Evolutionary conservation across 2,797 vertebrate species (phyloP).

Genomic region (Mus caroli): DNA sequence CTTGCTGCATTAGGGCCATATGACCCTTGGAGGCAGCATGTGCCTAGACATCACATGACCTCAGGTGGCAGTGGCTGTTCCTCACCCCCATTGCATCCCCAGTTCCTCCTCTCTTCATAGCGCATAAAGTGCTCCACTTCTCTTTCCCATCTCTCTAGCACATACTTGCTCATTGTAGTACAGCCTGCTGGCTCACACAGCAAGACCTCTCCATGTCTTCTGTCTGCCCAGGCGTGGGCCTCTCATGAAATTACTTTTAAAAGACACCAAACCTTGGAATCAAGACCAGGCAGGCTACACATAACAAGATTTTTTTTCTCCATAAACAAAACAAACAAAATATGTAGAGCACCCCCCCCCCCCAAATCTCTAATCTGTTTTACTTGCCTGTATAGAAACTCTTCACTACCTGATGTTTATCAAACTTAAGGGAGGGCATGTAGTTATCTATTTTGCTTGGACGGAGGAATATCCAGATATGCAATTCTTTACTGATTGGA

Average conservation of each 20-base stretch:
- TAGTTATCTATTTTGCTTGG: not conserved
- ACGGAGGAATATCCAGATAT: not conserved
- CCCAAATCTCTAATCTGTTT: constrained; percentile 14
- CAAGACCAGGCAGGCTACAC: not conserved
- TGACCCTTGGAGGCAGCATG: not conserved
- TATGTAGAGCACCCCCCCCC: too few species aligned
- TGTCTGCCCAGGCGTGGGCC: not conserved
- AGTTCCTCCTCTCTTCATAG: not conserved
- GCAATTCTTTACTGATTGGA: not conserved
- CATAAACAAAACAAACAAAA: not conserved
- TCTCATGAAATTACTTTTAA: not conserved
- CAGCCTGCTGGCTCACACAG: not conserved
- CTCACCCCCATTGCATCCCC: not conserved
- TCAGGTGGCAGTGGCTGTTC: not conserved
- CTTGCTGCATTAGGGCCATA: not conserved
- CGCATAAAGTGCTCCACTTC: not conserved
- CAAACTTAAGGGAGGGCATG: not conserved
- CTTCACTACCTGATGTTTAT: constrained; percentile 56
- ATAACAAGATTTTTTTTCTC: not conserved
- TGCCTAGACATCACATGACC: not conserved
- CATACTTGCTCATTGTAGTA: not conserved
- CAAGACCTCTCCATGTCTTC: not conserved
- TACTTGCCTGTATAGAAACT: constrained; percentile 50
- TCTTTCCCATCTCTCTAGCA: not conserved
- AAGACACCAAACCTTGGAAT: not conserved